These are phyloP conservation scores for Tenualosa thibaudeaui DNA, from an alignment of 2,797 vertebrate species.

Conservation along the genomic window DNA sequence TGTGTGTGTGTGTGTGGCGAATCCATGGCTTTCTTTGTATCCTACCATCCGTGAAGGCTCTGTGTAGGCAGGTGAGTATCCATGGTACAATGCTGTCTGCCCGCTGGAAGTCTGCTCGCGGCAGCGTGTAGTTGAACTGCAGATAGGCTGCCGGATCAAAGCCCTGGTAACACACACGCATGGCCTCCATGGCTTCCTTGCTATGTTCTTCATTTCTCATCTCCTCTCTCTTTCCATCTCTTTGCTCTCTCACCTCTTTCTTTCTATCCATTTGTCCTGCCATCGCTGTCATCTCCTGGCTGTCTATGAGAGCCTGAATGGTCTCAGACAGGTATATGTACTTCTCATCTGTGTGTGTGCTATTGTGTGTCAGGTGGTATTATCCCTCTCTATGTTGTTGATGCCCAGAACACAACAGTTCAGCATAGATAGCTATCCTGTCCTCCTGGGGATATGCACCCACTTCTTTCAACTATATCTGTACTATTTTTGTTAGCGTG, in stretches of 20 bases:
- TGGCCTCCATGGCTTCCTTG: constrained; percentile 64
- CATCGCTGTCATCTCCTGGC: not conserved
- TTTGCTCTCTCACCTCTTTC: not conserved
- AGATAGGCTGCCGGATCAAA: constrained; percentile 90
- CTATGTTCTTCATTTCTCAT: constrained; percentile 39
- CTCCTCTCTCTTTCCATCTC: not conserved
- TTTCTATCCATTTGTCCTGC: not conserved
- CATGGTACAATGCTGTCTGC: constrained; percentile 88
- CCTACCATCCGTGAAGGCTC: constrained; percentile 79
- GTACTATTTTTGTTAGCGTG: not conserved
- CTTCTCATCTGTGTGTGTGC: not conserved
- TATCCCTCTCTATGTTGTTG: not conserved
- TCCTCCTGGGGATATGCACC: not conserved
- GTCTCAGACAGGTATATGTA: not conserved
- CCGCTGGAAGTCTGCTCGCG: constrained; percentile 84
- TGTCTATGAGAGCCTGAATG: not conserved
- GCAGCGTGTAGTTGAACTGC: constrained; percentile 88
- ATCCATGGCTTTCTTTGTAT: too few species aligned
- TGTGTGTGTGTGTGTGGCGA: too few species aligned
- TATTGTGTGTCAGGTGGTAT: not conserved
- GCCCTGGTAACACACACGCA: constrained; percentile 79
- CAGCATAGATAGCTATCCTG: constrained; percentile 2
- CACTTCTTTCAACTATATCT: not conserved
- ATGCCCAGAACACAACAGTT: not conserved
- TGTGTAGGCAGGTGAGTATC: constrained; percentile 88